Base-by-base conservation (phyloP, 1,140 invertebrate species). In the Zaprionus tsacasi region DNA sequence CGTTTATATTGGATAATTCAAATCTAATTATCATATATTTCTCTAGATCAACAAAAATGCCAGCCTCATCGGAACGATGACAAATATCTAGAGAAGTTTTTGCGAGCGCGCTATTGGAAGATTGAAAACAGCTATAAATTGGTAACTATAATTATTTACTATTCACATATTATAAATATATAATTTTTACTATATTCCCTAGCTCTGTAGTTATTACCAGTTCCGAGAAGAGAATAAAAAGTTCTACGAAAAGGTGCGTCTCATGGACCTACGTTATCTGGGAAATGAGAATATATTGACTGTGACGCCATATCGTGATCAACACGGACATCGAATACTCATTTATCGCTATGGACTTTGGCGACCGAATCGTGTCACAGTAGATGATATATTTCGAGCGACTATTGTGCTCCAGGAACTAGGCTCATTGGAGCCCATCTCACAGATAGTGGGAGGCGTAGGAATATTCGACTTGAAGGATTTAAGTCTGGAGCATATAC, bases 91-190 rank as follows among this genome's bases (percentile, higher is more conserved):
- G 92, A 97, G 13, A 94, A 96, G 83, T 98, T 98, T 93, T 93
- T 99, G 33, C 94, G 97, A 74, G 96, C 96, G 0, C 94, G 97
- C 73, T 95, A 96, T 91, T 98, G 97, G 92, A 95, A 96, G 87
- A 94, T 97, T 3, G 95, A 96, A 90, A 94, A 95, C 74, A 96
- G 97, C 0, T 96, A 98, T 92, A 95, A 95, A 93, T 93, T 98
- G 95, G 96, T 97, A 93, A 27, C 15, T 55, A 30, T 33, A 21
- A 54, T 30, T 45, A 45, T 33, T 21, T n/a, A 6, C 77, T 33
- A 40, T 35, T 10, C 8, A 65, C 10, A 30, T 56, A 2, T 45
- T 12, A n/a, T 40, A 40, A n/a, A n/a, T 40, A 57, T 40, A 11
- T 57, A 66, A 40, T 61, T 15, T 2, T 17, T 25, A 48, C 3